phyloP scores from a whole-genome alignment of 2,797 vertebrate species.

The Cossypha polioptera region DNA sequence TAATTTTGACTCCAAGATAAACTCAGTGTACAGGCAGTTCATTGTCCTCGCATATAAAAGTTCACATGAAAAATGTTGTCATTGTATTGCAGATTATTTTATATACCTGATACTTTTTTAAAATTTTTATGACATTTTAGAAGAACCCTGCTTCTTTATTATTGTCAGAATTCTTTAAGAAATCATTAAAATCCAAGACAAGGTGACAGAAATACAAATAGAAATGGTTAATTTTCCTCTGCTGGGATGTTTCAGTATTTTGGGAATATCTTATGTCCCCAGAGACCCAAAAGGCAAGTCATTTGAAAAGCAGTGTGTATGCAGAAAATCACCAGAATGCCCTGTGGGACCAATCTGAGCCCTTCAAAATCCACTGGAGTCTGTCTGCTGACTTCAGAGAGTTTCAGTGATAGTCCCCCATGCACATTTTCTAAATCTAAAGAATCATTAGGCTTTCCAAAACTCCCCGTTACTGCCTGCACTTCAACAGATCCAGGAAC shows the following conservation, averaged over 20 bases:
- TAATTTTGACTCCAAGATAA: neutral
- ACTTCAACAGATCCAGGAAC: neutral
- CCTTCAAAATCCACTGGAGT: conserved; percentile 31
- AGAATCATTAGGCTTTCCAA: conserved; percentile 3
- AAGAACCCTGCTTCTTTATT: neutral
- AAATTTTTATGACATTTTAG: neutral
- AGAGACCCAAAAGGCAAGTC: neutral
- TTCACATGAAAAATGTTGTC: neutral
- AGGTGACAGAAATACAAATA: neutral
- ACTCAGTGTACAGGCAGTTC: neutral
- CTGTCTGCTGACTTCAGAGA: conserved; percentile 10
- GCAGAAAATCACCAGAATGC: conserved; percentile 22
- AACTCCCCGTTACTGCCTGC: neutral
- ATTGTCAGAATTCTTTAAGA: neutral
- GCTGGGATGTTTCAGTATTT: neutral
- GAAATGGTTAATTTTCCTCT: neutral
- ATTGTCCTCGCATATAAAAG: neutral
- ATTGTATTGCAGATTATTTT: neutral
- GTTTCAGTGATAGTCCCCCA: neutral
- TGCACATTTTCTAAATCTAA: neutral
- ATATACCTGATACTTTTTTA: neutral
- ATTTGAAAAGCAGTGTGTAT: neutral
- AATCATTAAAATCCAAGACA: neutral
- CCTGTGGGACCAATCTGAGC: conserved; percentile 12
- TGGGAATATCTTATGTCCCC: conserved; percentile 1